Evolutionary conservation across 1,140 invertebrate species (phyloP).

Genomic region (Littorina saxatilis): DNA sequence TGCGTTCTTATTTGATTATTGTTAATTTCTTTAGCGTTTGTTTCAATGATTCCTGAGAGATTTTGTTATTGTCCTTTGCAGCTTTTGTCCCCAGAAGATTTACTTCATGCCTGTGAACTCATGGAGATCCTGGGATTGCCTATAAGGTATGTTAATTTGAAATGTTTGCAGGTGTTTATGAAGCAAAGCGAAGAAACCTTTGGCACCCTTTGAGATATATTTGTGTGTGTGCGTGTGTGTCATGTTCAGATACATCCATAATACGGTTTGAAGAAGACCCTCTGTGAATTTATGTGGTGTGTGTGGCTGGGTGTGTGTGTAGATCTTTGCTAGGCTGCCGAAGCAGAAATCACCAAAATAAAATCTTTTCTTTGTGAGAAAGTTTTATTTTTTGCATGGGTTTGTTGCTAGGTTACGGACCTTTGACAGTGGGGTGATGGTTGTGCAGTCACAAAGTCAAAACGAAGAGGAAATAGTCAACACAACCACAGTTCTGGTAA

Average conservation of each 20-base stretch:
- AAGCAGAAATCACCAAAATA: too few relatives aligned
- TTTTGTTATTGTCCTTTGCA: slow-evolving; percentile 78
- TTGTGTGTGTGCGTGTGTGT: too few relatives aligned
- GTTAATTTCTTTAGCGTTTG: too few relatives aligned
- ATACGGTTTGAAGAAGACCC: too few relatives aligned
- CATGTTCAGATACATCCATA: too few relatives aligned
- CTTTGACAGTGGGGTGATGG: slow-evolving; percentile 94
- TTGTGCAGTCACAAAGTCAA: slow-evolving; percentile 88
- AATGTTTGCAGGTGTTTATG: too few relatives aligned
- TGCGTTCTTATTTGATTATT: background rate
- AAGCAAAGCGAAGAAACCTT: too few relatives aligned
- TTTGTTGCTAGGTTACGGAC: slow-evolving; percentile 84
- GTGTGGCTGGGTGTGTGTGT: background rate
- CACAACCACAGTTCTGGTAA: slow-evolving; percentile 84
- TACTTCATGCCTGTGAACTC: slow-evolving; percentile 90
- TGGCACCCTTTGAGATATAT: too few relatives aligned
- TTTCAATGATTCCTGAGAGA: background rate
- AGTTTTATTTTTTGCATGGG: too few relatives aligned
- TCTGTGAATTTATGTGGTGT: background rate
- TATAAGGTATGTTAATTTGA: slow-evolving; percentile 76
- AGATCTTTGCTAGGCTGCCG: too few relatives aligned
- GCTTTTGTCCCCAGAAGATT: slow-evolving; percentile 94
- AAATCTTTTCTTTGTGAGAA: too few relatives aligned
- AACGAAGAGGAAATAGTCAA: slow-evolving; percentile 86
- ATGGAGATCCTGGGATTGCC: slow-evolving; percentile 80